These are phyloP conservation scores for Nannoperca obscura DNA, from an alignment of 2,797 vertebrate species.

Conservation along the genomic window DNA sequence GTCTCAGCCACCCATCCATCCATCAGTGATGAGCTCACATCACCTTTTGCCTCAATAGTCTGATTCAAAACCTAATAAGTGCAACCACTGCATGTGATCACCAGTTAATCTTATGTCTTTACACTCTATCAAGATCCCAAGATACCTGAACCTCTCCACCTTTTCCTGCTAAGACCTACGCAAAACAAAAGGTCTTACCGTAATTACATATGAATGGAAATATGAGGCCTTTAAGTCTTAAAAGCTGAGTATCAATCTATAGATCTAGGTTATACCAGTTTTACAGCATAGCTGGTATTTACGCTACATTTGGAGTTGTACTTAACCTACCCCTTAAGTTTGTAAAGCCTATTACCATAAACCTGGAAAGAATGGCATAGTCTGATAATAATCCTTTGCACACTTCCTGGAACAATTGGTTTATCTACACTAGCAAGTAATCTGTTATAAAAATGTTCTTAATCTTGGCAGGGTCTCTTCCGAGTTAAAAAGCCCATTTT, in stretches of 20 bases:
- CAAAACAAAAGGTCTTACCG: not conserved
- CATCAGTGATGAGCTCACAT: not conserved
- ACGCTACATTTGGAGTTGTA: not conserved
- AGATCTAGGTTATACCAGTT: not conserved
- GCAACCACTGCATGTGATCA: not conserved
- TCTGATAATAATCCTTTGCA: constrained; percentile 5
- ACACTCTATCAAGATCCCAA: not conserved
- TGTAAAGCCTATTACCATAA: constrained; percentile 25
- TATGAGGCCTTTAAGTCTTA: not conserved
- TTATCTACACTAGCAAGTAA: not conserved
- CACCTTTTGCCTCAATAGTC: not conserved
- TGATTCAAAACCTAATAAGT: not conserved
- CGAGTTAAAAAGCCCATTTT: not conserved
- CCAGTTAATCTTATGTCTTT: not conserved
- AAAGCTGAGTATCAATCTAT: not conserved
- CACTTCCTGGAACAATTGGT: not conserved
- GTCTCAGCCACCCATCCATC: not conserved
- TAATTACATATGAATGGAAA: not conserved
- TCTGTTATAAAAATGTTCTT: not conserved
- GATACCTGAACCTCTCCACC: not conserved
- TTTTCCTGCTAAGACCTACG: not conserved
- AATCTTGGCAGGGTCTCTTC: not conserved
- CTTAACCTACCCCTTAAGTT: not conserved
- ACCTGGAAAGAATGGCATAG: constrained; percentile 8
- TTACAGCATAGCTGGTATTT: not conserved